Base-by-base conservation (phyloP, 1,140 invertebrate species). In the Bombus superbus region DNA sequence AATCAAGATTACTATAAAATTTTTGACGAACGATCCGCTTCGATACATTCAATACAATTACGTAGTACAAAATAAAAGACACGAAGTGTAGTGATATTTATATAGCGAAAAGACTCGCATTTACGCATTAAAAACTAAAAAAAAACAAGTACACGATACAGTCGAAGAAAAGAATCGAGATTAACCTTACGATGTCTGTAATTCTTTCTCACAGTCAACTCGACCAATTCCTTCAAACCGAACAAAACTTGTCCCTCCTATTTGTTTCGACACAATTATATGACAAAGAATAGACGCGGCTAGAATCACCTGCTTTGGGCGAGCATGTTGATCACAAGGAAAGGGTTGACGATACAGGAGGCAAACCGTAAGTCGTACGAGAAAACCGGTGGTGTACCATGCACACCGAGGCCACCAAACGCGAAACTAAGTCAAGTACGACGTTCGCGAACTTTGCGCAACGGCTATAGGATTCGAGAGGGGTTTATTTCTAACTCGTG, bases 401-500 rank as follows among this genome's bases (percentile, higher is more conserved):
- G 77, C 71, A 84, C 89, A 77, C 87, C 68, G 80, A 83, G 91
- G 72, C 88, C 87, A 87, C 91, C 91, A 89, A 91, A 85, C 83
- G 91, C 88, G 86, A 92, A 93, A 93, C 88, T 91, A 91, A 93
- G 91, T 93, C 90, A 93, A 93, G 92, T 92, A 92, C 92, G 89
- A 91, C 53, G 81, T 77, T 78, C 88, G 81, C 81, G 44, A 85
- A 85, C 64, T 92, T 91, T 90, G 91, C 92, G 92, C 92, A 92
- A 93, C 86, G 69, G 81, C 81, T 84, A 66, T 35, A 78, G 78
- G 77, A 81, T 86, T 74, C 47, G 76, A 76, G 80, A 64, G 81
- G 72, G 77, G 92, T 92, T 93, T 94, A 94, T 94, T 93, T 94
- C 89, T 88, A 90, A 87, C 88, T 83, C 83, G 81, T 86, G 84